Base-by-base conservation (phyloP, 2,888 invertebrate species). In the Pheosia tremula region DNA sequence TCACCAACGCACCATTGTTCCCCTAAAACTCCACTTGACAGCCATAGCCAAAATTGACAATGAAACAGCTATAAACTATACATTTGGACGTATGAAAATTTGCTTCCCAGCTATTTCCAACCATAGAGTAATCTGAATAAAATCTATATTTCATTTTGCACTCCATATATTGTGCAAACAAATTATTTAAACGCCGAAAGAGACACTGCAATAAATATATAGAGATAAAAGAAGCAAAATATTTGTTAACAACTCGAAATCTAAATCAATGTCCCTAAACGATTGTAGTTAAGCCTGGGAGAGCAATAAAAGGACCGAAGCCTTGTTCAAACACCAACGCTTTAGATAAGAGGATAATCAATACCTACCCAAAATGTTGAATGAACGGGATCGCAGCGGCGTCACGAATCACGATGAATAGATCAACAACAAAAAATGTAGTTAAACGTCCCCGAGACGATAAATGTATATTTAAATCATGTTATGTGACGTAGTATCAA, bases 1-100 rank as follows among this genome's bases (percentile, higher is more conserved):
- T 82, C 85, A 84, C 84, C 83, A 90, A 81, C 82, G 84, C 81
- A 84, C 86, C 89, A 84, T 88, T 88, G 88, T 87, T 84, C 84
- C 79, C 81, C 78, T 76, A 82, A 79, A 82, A 81, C 79, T 79
- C 69, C 71, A 66, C 66, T 70, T 66, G 72, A 71, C 71, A 67
- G 80, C 78, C 79, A 79, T 77, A 77, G 75, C 73, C 74, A 59
- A 75, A 80, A 72, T 62, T 61, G 57, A 67, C 69, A 24, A 24
- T 45, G 36, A 56, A 43, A 55, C 37, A 39, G 36, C 37, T 11
- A 53, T 53, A 53, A 53, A 53, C 36, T 37, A 37, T 53, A 47
- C 47, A 47, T 47, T 11, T 47, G 3, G 0, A 47, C 47, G 4
- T 6, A 47, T 5, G 47, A n/a, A 47, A 9, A 45, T 8, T 9